These are phyloP conservation scores for Noctua comes DNA, from an alignment of 2,888 invertebrate genomes.

Conservation along the genomic window DNA sequence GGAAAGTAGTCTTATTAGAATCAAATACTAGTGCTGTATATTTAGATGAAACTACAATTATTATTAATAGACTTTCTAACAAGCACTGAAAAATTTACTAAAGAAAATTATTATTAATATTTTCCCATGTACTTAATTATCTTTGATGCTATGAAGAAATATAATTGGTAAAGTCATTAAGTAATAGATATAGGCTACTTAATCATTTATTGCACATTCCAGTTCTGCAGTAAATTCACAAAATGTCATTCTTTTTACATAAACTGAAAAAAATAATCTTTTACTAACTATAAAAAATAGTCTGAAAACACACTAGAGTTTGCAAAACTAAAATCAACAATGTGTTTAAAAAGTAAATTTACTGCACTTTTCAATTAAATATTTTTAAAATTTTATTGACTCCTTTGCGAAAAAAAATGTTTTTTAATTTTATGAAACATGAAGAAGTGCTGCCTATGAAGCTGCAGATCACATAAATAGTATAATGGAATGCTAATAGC, in stretches of 20 bases:
- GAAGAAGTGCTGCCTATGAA: not conserved
- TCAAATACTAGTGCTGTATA: slow-evolving; percentile 16
- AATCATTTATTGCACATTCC: not conserved
- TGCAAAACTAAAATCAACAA: not conserved
- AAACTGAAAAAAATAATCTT: not conserved
- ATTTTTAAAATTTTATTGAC: not conserved
- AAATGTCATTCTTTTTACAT: not conserved
- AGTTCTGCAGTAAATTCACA: slow-evolving; percentile 4
- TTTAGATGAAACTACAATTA: too few relatives aligned
- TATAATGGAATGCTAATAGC: slow-evolving; percentile 16
- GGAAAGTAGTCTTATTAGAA: slow-evolving; percentile 12
- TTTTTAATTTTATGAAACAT: not conserved
- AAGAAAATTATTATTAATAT: not conserved
- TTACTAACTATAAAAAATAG: not conserved
- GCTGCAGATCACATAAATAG: slow-evolving; percentile 2
- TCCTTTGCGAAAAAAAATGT: not conserved
- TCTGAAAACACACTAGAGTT: not conserved
- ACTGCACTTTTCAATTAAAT: not conserved
- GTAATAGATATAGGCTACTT: slow-evolving; percentile 5
- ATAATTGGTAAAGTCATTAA: not conserved
- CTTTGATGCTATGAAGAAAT: not conserved
- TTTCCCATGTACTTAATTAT: not conserved
- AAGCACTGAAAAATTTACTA: not conserved
- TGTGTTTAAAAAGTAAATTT: not conserved
- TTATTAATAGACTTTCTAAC: too few relatives aligned